Conservation (phyloP, 2,113 vertebrate genomes). For the Apeltes quadracus region DNA sequence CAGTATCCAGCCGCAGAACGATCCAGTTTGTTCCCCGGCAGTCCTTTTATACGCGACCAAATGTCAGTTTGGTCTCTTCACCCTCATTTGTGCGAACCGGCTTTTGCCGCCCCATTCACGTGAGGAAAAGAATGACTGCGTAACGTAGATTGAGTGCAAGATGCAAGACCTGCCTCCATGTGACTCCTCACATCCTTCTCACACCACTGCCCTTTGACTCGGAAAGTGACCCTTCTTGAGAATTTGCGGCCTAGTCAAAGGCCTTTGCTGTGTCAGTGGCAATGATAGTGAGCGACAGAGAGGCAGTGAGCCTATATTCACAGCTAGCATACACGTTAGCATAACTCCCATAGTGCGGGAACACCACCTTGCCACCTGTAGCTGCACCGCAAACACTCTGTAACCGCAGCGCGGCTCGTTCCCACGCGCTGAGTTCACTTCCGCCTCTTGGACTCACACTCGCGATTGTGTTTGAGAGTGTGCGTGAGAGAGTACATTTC, state of each 20-base stretch:
- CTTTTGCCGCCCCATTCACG: conserved; percentile 42
- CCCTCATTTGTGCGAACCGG: conserved; percentile 20
- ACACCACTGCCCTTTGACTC: conserved; percentile 43
- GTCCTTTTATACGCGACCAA: conserved; percentile 9
- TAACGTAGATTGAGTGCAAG: conserved; percentile 51
- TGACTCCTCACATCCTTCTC: conserved; percentile 50
- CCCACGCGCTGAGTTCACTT: conserved; percentile 25
- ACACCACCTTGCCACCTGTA: conserved; percentile 75
- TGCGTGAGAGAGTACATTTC: not conserved
- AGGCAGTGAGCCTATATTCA: conserved; percentile 70
- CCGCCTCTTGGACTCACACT: not conserved
- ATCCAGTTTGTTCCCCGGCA: conserved; percentile 12
- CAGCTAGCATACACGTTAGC: conserved; percentile 64
- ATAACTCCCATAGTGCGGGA: conserved; percentile 69
- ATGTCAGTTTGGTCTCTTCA: conserved; percentile 6
- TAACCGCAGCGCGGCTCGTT: conserved; percentile 26
- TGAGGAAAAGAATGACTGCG: conserved; percentile 34
- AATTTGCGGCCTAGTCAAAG: conserved; percentile 51
- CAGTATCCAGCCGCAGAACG: conserved; percentile 6
- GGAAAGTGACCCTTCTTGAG: conserved; percentile 43
- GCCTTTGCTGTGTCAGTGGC: conserved; percentile 67
- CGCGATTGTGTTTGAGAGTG: not conserved
- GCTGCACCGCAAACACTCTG: conserved; percentile 34
- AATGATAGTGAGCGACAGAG: conserved; percentile 75
- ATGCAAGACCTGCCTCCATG: conserved; percentile 39